Conservation (phyloP, 2,888 invertebrate species). For the Electrophaes corylata region DNA sequence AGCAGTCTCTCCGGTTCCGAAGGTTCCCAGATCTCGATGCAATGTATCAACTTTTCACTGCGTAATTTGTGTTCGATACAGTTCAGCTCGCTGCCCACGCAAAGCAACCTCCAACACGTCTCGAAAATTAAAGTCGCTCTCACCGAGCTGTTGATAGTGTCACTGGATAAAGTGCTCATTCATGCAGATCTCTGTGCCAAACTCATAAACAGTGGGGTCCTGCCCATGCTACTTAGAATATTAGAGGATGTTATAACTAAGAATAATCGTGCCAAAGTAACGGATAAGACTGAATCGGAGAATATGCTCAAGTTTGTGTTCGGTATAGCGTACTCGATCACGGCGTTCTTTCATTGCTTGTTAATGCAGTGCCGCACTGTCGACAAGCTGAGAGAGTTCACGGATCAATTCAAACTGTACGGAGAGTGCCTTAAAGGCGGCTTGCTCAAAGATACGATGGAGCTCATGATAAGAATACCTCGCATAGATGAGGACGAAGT, state of each 20-base stretch:
- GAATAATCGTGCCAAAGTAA: constrained; percentile 58
- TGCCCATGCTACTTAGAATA: constrained; percentile 85
- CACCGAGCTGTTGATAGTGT: constrained; percentile 83
- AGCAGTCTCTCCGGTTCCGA: constrained; percentile 79
- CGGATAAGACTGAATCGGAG: constrained; percentile 71
- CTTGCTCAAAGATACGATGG: constrained; percentile 81
- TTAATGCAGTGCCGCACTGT: constrained; percentile 81
- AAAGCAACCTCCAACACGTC: constrained; percentile 59
- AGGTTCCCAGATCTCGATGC: constrained; percentile 82
- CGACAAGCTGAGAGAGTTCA: constrained; percentile 82
- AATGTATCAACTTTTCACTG: constrained; percentile 85
- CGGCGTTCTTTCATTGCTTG: constrained; percentile 85
- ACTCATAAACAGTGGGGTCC: constrained; percentile 83
- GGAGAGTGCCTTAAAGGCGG: constrained; percentile 84
- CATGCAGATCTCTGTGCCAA: constrained; percentile 82
- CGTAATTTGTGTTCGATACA: constrained; percentile 85
- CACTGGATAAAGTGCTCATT: constrained; percentile 81
- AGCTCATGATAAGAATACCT: constrained; percentile 81
- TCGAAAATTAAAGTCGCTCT: constrained; percentile 82
- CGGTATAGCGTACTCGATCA: constrained; percentile 83
- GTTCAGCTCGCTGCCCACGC: constrained; percentile 77
- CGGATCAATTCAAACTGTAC: constrained; percentile 84
- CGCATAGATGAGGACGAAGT: constrained; percentile 63
- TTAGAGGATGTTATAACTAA: constrained; percentile 83
- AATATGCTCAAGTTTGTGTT: constrained; percentile 85